Percentiles rank a stretch among this genome's conserved stretches.
Evolutionary conservation across 2,888 invertebrate genomes (phyloP).

Genomic region (Conchocele bisecta): DNA sequence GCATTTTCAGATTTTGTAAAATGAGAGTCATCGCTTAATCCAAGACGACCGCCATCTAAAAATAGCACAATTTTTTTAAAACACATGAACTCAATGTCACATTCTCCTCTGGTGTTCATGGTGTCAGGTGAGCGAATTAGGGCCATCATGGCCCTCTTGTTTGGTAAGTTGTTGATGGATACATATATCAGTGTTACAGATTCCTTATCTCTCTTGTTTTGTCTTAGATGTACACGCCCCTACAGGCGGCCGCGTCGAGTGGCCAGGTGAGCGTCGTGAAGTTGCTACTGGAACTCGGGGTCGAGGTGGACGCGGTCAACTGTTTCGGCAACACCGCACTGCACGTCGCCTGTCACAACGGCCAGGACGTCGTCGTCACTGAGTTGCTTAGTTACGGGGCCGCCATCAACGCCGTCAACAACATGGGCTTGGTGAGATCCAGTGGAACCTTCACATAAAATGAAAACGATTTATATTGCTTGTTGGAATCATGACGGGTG

Average conservation of each 20-base stretch:
- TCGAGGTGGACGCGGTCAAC: constrained; percentile 86
- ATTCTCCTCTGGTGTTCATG: no score
- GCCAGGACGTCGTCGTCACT: constrained; percentile 85
- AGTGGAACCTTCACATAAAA: no score
- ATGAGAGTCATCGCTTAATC: no score
- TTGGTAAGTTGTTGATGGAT: not conserved
- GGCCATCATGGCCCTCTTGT: no score
- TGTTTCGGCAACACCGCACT: constrained; percentile 85
- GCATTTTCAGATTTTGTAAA: no score
- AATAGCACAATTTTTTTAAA: no score
- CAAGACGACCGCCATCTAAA: no score
- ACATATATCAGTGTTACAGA: no score
- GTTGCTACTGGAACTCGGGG: constrained; percentile 84
- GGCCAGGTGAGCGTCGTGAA: constrained; percentile 84
- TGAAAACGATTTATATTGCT: no score
- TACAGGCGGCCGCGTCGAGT: constrained; percentile 86
- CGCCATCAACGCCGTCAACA: constrained; percentile 85
- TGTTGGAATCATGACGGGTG: no score
- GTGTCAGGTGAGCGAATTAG: no score
- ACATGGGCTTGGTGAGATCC: constrained; percentile 83
- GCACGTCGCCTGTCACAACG: constrained; percentile 86
- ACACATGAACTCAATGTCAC: no score
- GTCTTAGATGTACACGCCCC: constrained; percentile 85
- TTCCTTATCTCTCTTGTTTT: not conserved
- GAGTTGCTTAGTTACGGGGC: constrained; percentile 85